A percentile compares a stretch with the other conserved stretches of the same genome.
phyloP scores from a whole-genome alignment of 1,140 invertebrate species.

The Drosophila santomea region DNA sequence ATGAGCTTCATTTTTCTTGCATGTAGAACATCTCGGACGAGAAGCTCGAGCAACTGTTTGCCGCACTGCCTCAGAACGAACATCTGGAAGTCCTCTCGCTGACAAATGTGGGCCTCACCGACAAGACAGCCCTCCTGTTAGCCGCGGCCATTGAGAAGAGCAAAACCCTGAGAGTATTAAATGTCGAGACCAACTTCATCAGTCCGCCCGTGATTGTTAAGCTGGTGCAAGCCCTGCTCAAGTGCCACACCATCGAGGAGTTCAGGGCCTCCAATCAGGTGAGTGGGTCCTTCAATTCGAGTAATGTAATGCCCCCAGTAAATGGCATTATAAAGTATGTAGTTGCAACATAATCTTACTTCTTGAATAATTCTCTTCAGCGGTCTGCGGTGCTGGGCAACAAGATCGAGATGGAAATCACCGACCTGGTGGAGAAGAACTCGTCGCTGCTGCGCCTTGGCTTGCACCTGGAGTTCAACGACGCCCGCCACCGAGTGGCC shows the following conservation, averaged over 20 bases:
- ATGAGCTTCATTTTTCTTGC: not conserved
- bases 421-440: slow-evolving; percentile 96
- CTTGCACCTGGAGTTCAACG: slow-evolving; percentile 97
- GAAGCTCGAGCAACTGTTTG: slow-evolving; percentile 95
- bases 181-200: slow-evolving; percentile 98
- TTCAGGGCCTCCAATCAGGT: slow-evolving; percentile 98
- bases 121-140: slow-evolving; percentile 93
- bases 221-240: slow-evolving; percentile 93
- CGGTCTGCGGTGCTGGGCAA: slow-evolving; percentile 97
- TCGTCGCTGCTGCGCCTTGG: slow-evolving; percentile 95
- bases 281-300: slow-evolving; percentile 42
- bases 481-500: slow-evolving; percentile 96
- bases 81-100: slow-evolving; percentile 96
- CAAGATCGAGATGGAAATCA: slow-evolving; percentile 99
- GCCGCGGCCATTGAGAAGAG: slow-evolving; percentile 95
- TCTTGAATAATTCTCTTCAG: slow-evolving; percentile 85
- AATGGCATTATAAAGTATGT: not conserved
- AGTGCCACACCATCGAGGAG: slow-evolving; percentile 95
- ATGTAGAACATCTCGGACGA: slow-evolving; percentile 97
- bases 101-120: slow-evolving; percentile 96
- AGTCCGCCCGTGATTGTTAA: slow-evolving; percentile 93
- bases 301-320: no score
- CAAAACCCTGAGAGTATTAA: slow-evolving; percentile 94
- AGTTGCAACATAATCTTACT: not conserved
- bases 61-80: slow-evolving; percentile 95